phyloP scores from a whole-genome alignment of 2,888 invertebrate genomes.

The Agonum fuliginosum region DNA sequence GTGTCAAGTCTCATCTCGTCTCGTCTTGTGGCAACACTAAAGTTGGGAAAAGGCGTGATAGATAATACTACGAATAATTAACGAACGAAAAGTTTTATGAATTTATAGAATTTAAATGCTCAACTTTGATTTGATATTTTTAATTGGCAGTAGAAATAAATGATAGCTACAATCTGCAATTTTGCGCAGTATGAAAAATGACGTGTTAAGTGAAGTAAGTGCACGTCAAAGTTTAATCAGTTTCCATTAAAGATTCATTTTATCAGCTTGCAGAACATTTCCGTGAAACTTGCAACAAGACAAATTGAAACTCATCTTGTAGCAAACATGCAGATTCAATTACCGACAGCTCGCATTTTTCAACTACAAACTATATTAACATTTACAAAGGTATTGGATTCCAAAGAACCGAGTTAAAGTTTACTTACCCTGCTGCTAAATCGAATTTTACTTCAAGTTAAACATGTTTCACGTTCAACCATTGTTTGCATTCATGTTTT shows the following conservation, averaged over 20 bases:
- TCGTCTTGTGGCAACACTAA: too few relatives aligned
- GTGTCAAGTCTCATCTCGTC: too few relatives aligned
- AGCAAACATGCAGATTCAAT: conserved; percentile 44
- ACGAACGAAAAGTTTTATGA: too few relatives aligned
- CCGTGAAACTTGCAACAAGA: conserved; percentile 37
- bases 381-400: conserved; percentile 45
- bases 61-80: too few relatives aligned
- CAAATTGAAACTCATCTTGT: conserved; percentile 42
- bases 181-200: too few relatives aligned
- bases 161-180: too few relatives aligned
- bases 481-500: not conserved
- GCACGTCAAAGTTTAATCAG: conserved; percentile 11
- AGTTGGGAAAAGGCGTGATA: too few relatives aligned
- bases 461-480: conserved; percentile 8
- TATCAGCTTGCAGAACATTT: not conserved
- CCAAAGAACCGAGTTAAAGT: conserved; percentile 23
- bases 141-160: too few relatives aligned
- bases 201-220: too few relatives aligned
- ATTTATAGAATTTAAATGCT: too few relatives aligned
- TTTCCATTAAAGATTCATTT: conserved; percentile 20
- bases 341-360: conserved; percentile 22
- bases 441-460: conserved; percentile 29
- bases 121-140: too few relatives aligned
- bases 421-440: conserved; percentile 35
- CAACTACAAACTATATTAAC: conserved; percentile 50